These are phyloP conservation scores for Pyrgilauda ruficollis DNA, from an alignment of 2,113 vertebrate genomes.

Conservation along the genomic window DNA sequence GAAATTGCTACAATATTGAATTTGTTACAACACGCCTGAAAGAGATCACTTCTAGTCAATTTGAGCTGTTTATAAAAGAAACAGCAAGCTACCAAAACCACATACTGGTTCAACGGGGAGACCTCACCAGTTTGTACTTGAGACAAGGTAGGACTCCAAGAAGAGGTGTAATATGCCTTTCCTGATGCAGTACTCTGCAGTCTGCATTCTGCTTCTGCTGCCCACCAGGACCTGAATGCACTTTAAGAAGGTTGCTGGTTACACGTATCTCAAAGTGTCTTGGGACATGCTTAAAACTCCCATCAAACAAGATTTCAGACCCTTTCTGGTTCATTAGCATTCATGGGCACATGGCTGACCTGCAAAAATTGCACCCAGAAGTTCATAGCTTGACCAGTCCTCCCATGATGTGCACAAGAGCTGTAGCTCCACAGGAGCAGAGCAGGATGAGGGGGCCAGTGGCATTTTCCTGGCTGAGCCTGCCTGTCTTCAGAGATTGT, in stretches of 20 bases:
- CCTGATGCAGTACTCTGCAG: neutral
- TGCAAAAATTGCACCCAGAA: neutral
- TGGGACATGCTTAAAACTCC: neutral
- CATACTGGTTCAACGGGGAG: neutral
- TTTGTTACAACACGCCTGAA: neutral
- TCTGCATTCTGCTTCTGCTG: neutral
- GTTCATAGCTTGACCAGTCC: neutral
- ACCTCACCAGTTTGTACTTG: neutral
- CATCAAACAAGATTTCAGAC: neutral
- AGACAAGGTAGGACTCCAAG: neutral
- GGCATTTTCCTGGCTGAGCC: neutral
- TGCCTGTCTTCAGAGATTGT: accelerated
- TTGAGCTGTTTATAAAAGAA: neutral
- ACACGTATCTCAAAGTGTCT: neutral
- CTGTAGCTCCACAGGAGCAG: neutral
- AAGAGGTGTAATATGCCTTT: neutral
- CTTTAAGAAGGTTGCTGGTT: neutral
- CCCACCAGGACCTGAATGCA: neutral
- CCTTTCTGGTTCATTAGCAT: neutral
- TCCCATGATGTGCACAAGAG: neutral
- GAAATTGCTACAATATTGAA: neutral
- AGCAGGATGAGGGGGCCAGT: accelerated
- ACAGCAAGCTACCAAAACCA: neutral
- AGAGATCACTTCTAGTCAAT: neutral
- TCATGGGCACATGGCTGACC: neutral